Percentiles rank a stretch among this genome's conserved stretches.
Conservation (phyloP, 2,888 invertebrate species). For the Macrosoma leucophasiata region DNA sequence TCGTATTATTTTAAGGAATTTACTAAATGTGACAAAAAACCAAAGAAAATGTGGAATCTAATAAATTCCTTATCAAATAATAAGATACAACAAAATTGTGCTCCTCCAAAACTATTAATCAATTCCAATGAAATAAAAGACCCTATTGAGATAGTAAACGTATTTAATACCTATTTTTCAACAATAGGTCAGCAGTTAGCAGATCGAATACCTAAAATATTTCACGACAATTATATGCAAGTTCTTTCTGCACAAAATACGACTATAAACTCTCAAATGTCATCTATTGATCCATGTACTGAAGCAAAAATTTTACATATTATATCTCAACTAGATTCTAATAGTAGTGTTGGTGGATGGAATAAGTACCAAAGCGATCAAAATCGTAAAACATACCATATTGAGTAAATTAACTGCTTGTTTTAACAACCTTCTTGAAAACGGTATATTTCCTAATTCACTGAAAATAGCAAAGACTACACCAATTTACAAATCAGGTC, state of each 20-base stretch:
- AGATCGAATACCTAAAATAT: constrained; percentile 6
- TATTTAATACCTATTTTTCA: constrained; percentile 5
- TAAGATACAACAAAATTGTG: constrained; percentile 1
- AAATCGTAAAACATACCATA: constrained; percentile 4
- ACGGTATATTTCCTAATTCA: constrained; percentile 15
- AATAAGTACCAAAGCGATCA: constrained; percentile 13
- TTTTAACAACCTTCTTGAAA: constrained; percentile 9
- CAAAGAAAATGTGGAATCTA: constrained; percentile 21
- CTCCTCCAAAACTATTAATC: not conserved
- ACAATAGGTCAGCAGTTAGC: constrained; percentile 6
- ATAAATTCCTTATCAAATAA: constrained; percentile 7
- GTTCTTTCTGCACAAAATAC: not conserved
- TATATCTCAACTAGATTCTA: constrained; percentile 9
- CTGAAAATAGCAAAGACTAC: constrained; percentile 21
- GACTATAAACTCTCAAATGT: not conserved
- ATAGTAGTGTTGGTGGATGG: constrained; percentile 11
- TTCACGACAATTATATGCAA: not conserved
- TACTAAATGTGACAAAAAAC: constrained; percentile 12
- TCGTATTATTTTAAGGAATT: constrained; percentile 16
- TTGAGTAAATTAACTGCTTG: constrained; percentile 7
- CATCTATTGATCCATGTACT: constrained; percentile 3
- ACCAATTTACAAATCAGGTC: constrained; percentile 12
- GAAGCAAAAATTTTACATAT: not conserved
- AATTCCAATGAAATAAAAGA: constrained; percentile 1
- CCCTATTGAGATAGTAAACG: not conserved